phyloP scores from a whole-genome alignment of 2,113 vertebrate genomes.

The Clupea harengus region DNA sequence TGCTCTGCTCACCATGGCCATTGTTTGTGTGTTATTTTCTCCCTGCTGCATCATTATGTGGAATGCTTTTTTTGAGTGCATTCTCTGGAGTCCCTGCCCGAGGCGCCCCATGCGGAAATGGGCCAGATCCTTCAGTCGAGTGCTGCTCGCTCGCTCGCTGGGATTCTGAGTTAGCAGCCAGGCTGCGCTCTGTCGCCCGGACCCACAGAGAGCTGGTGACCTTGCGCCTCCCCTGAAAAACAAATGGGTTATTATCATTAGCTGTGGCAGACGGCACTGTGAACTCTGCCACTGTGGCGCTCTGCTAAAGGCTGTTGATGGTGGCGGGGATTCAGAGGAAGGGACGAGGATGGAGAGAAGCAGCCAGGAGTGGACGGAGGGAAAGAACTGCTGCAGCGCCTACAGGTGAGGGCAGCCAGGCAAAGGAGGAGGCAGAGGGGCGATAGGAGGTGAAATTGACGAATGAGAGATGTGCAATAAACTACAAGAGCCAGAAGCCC shows the following conservation, averaged over 20 bases:
- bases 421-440: neutral
- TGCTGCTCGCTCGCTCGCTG: neutral
- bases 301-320: neutral
- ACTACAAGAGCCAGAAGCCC: neutral
- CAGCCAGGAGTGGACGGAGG: neutral
- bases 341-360: neutral
- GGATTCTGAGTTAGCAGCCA: neutral
- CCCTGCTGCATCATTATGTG: slow-evolving; percentile 20
- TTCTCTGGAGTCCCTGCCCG: neutral
- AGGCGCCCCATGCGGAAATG: neutral
- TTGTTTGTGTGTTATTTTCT: slow-evolving; percentile 14
- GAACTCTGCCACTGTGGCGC: neutral
- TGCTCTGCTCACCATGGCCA: slow-evolving; percentile 10
- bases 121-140: neutral
- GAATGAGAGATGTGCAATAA: neutral
- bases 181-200: neutral
- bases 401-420: neutral
- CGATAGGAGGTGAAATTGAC: neutral
- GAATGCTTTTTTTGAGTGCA: neutral
- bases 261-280: neutral
- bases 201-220: neutral
- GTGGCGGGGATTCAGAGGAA: neutral
- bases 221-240: neutral
- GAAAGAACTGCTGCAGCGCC: neutral
- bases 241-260: slow-evolving; percentile 14